A percentile compares a stretch with the other conserved stretches of the same genome.
Evolutionary conservation across 2,797 vertebrate genomes (phyloP).

Genomic region (Gorsachius magnificus): DNA sequence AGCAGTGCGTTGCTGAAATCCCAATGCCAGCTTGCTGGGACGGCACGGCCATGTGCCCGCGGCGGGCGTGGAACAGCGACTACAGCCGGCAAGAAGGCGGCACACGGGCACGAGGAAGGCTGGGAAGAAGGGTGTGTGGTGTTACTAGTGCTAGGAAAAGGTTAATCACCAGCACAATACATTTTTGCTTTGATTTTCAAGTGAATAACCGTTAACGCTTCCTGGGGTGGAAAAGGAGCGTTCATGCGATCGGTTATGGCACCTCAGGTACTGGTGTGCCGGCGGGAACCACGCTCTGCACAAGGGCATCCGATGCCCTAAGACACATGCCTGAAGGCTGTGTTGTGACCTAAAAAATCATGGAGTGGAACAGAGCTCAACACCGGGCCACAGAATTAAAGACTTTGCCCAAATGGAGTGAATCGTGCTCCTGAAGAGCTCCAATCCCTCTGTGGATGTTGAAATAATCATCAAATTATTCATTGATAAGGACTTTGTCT

Average conservation of each 20-base stretch:
- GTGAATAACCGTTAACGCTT: rapidly evolving
- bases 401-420: not conserved
- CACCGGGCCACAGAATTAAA: not conserved
- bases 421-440: not conserved
- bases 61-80: too few species aligned
- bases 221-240: not conserved
- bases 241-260: rapidly evolving
- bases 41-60: too few species aligned
- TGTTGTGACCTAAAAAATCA: not conserved
- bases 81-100: not conserved
- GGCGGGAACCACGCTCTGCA: not conserved
- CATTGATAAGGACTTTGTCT: not conserved
- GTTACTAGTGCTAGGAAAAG: not conserved
- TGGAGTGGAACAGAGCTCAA: not conserved
- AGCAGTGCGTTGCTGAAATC: not conserved
- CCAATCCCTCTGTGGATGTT: not conserved
- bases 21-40: too few species aligned
- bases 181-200: not conserved
- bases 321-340: rapidly evolving
- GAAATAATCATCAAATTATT: not conserved
- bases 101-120: not conserved
- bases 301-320: not conserved
- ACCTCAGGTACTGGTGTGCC: rapidly evolving
- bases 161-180: not conserved
- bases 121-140: not conserved